Evolutionary conservation across 2,113 vertebrate genomes (phyloP).

Genomic region (Echinops telfairi): DNA sequence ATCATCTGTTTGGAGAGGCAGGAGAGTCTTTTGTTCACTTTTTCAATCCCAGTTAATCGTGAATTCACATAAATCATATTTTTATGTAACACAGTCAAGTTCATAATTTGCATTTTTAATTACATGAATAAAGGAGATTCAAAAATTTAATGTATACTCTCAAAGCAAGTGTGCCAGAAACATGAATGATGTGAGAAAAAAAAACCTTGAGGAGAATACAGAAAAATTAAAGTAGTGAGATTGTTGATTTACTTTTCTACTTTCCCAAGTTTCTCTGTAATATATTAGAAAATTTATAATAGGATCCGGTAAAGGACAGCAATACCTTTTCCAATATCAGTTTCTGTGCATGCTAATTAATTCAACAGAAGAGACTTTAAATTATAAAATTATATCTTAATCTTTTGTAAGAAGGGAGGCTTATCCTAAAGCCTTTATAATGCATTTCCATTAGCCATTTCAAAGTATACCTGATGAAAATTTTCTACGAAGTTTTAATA

Average conservation of each 20-base stretch:
- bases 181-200: conserved; percentile 14
- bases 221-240: conserved; percentile 27
- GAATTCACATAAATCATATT: conserved; percentile 37
- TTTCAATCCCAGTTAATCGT: neutral
- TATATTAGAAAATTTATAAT: conserved; percentile 13
- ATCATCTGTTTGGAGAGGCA: conserved; percentile 16
- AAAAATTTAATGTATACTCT: neutral
- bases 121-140: neutral
- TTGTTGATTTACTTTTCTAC: neutral
- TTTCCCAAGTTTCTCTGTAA: conserved; percentile 1
- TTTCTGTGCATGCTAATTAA: conserved; percentile 29
- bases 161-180: conserved; percentile 30
- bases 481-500: neutral
- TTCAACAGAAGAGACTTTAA: conserved; percentile 25
- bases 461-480: conserved; percentile 22
- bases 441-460: conserved; percentile 6
- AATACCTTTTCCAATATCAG: neutral
- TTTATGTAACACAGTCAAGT: conserved; percentile 40
- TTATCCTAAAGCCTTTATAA: neutral
- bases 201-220: neutral
- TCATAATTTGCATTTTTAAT: conserved; percentile 58
- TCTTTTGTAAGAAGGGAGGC: conserved; percentile 17
- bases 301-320: neutral
- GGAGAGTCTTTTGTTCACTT: neutral
- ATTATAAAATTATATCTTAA: conserved; percentile 14